Conservation (phyloP, 2,113 vertebrate species). For the Onychostoma macrolepis region DNA sequence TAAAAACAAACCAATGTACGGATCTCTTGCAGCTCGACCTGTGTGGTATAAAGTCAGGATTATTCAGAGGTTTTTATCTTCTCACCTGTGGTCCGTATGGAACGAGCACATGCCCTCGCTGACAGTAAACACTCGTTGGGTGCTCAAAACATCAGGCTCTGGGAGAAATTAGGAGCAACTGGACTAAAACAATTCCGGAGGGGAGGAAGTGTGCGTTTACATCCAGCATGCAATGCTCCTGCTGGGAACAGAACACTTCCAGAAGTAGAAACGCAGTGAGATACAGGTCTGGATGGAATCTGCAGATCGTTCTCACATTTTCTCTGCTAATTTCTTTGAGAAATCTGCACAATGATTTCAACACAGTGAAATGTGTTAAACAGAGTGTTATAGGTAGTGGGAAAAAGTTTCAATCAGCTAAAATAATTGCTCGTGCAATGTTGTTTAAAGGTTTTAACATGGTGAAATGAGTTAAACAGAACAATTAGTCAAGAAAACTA, state of each 20-base stretch:
- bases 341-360: background rate
- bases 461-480: too few species aligned
- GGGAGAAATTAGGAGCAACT: slow-evolving; percentile 28
- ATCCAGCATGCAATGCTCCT: background rate
- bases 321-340: background rate
- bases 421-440: background rate
- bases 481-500: too few species aligned
- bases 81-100: background rate
- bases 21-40: background rate
- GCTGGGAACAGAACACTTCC: background rate
- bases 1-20: background rate
- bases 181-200: background rate
- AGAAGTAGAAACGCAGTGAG: background rate
- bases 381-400: background rate
- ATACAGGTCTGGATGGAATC: background rate
- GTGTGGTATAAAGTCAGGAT: background rate
- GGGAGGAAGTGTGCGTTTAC: background rate
- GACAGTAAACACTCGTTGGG: background rate
- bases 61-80: background rate
- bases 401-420: background rate
- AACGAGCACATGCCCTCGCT: background rate
- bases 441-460: background rate
- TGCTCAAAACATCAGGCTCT: background rate
- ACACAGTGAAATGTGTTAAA: background rate
- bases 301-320: background rate